Base-by-base conservation (phyloP, 2,113 vertebrate genomes). In the Spea multiplicata region DNA sequence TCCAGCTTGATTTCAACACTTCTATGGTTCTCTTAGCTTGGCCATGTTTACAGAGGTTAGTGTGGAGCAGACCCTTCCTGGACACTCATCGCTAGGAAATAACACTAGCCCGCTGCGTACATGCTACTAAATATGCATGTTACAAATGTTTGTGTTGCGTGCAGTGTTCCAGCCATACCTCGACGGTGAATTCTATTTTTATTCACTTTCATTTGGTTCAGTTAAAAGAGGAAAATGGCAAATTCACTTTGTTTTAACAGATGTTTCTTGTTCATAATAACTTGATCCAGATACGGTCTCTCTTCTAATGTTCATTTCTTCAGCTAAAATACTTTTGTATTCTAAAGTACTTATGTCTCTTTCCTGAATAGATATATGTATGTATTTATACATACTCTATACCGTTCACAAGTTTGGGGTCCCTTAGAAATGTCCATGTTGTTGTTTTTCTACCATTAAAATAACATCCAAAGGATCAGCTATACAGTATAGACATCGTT, bases 241-340 rank as follows among this genome's bases (percentile, higher is more conserved):
- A 79, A 66, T 79, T 79, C 44, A 67, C 62, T 79, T 79, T 73
- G 70, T 79, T 79, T 79, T 57, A 66, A 79, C 77, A 79, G 77
- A 79, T 79, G 77, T 79, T 79, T 79, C 66, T 79, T 16, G 71
- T 79, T 73, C 77, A 9, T 71, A 57, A 73, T 79, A 79, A 79
- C 77, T 73, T 79, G 71, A 73, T 79, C 77, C 77, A 79, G 77
- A 79, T 73, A 79, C 73, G 72, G 50, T 55, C 48, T 73, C 73
- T 73, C 70, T 62, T 79, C 73, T 79, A 78, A 79, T 79, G 77
- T 72, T 79, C 61, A 67, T 70, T 73, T 79, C 62, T 48, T 53
- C 62, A 73, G 77, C 62, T 30, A 30, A 30, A 30, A 30, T 30
- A 30, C 62, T 44, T 79, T 79, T 73, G 53, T 55, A 59, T 73